Evolutionary conservation across 2,888 invertebrate genomes (phyloP).

Genomic region (Drosophila tanythrix): DNA sequence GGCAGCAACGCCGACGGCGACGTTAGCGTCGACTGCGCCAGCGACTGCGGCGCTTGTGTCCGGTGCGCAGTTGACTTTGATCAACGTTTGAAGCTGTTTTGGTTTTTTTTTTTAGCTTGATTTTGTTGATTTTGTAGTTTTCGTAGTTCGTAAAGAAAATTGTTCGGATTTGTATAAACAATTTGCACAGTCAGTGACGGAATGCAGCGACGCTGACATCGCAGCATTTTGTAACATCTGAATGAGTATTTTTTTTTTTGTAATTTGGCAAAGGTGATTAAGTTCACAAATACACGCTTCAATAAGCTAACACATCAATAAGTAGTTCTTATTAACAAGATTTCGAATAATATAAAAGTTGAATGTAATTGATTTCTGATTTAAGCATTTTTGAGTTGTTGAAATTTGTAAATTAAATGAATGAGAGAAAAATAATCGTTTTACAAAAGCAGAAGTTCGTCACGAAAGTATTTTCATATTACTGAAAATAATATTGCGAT

Average conservation of each 20-base stretch:
- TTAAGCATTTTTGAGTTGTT: background rate
- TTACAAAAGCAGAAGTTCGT: background rate
- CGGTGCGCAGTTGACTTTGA: conserved; percentile 78
- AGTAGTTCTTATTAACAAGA: conserved; percentile 2
- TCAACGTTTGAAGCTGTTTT: conserved; percentile 45
- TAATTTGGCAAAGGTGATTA: conserved; percentile 20
- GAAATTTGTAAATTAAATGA: background rate
- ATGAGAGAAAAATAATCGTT: background rate
- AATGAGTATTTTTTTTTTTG: conserved; percentile 33
- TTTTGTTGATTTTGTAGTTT: conserved; percentile 19
- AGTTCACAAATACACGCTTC: conserved; percentile 11
- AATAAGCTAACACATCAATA: conserved; percentile 3
- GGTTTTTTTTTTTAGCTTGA: background rate
- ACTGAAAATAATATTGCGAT: background rate
- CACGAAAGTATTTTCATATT: background rate
- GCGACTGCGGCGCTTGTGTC: conserved; percentile 63
- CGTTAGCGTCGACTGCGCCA: conserved; percentile 13
- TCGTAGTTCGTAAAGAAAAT: conserved; percentile 34
- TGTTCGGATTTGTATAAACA: conserved; percentile 61
- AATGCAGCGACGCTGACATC: conserved; percentile 30
- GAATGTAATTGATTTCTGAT: background rate
- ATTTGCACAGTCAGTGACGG: conserved; percentile 33
- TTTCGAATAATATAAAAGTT: conserved; percentile 2
- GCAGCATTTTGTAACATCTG: conserved; percentile 38
- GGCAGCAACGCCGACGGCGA: conserved; percentile 16